Evolutionary conservation across 2,113 vertebrate genomes (phyloP).

Genomic region (Corvus moneduloides): DNA sequence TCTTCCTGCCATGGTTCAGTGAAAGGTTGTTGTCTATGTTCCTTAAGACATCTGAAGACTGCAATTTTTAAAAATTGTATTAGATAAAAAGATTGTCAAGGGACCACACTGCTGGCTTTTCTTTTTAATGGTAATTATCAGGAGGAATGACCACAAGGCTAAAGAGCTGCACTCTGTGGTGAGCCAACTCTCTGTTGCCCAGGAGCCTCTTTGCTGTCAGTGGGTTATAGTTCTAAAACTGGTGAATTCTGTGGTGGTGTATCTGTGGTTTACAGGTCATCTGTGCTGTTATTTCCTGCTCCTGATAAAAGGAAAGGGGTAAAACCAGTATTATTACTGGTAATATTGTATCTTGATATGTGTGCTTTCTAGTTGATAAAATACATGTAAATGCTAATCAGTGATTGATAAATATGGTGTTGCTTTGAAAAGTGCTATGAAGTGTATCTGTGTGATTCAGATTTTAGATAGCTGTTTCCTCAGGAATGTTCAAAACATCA

Average conservation of each 20-base stretch:
- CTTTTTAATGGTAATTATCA: background rate
- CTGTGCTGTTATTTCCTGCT: background rate
- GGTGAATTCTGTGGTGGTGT: background rate
- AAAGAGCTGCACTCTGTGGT: fast-evolving
- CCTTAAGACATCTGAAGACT: background rate
- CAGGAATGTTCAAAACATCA: background rate
- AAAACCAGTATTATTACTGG: background rate
- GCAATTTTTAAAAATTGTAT: background rate
- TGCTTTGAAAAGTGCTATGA: background rate
- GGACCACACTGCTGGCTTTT: background rate
- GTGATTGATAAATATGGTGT: background rate
- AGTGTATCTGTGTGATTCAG: background rate
- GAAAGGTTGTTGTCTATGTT: background rate
- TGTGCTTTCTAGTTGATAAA: background rate
- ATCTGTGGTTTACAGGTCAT: background rate
- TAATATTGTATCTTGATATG: background rate
- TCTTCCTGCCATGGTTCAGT: background rate
- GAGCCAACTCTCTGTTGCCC: background rate
- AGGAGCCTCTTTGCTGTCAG: background rate
- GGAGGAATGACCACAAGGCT: background rate
- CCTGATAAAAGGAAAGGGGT: background rate
- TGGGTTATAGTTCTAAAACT: background rate
- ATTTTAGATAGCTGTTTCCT: background rate
- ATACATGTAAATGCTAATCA: background rate
- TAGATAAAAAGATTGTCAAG: background rate